Conservation (phyloP, 2,113 vertebrate species). For the Tupaia tana region DNA sequence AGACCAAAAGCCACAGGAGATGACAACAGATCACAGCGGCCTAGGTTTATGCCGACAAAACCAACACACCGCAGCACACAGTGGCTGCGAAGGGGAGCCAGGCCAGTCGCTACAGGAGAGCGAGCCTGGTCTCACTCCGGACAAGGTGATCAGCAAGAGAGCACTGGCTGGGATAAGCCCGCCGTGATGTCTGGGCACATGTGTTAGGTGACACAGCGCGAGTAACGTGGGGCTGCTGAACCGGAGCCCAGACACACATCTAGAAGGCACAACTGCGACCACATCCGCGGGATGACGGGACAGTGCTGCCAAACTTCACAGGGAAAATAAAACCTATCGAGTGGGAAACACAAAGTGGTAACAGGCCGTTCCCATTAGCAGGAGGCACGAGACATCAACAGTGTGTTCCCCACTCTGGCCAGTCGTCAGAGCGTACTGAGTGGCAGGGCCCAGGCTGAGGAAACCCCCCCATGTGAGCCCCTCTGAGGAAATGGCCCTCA, state of each 20-base stretch:
- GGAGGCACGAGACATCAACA: background rate
- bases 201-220: background rate
- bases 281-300: background rate
- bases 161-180: background rate
- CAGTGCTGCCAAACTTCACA: background rate
- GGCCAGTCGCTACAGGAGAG: accelerated
- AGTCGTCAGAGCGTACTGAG: background rate
- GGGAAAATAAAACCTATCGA: background rate
- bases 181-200: background rate
- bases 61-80: background rate
- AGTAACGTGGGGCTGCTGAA: background rate
- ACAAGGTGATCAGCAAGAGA: background rate
- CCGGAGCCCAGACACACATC: background rate
- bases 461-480: too few species aligned
- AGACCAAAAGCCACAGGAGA: background rate
- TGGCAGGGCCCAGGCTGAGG: too few species aligned
- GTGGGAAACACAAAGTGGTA: background rate
- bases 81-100: background rate
- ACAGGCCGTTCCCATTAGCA: background rate
- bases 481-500: background rate
- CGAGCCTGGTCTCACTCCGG: background rate
- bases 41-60: background rate
- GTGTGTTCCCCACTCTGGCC: background rate
- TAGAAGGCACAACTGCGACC: background rate
- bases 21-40: background rate